Conservation (phyloP, 2,888 invertebrate genomes). For the Patella ulyssiponensis region DNA sequence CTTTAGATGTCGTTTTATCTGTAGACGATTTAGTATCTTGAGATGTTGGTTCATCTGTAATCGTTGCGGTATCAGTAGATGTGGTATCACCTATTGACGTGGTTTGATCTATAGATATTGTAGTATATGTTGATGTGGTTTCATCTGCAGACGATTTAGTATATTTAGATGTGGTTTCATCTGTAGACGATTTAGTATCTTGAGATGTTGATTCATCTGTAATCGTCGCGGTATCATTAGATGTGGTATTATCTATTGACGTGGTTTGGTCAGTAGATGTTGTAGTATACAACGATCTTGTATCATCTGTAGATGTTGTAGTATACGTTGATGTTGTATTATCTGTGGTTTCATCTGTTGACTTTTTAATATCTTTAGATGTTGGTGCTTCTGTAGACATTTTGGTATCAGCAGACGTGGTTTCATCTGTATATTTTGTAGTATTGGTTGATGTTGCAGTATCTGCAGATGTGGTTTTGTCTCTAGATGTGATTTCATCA, state of each 20-base stretch:
- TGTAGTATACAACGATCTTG: neutral
- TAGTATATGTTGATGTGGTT: neutral
- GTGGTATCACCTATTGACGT: too few relatives aligned
- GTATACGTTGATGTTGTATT: too few relatives aligned
- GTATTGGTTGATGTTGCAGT: neutral
- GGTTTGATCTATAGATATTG: too few relatives aligned
- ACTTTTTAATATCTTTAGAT: neutral
- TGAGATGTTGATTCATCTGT: neutral
- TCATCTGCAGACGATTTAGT: neutral
- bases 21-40: too few relatives aligned
- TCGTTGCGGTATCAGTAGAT: too few relatives aligned
- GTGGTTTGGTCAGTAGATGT: neutral
- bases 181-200: neutral
- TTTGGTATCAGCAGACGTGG: neutral
- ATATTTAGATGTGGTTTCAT: neutral
- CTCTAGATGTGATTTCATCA: too few relatives aligned
- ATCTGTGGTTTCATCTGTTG: neutral
- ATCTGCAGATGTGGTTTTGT: neutral
- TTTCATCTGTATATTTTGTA: neutral
- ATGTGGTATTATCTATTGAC: neutral
- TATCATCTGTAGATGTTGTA: too few relatives aligned
- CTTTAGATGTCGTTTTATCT: neutral
- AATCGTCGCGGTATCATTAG: neutral
- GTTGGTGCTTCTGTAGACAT: neutral
- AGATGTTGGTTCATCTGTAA: too few relatives aligned